phyloP scores from a whole-genome alignment of 23 tunicate genomes.

The Halocynthia aurantium region DNA sequence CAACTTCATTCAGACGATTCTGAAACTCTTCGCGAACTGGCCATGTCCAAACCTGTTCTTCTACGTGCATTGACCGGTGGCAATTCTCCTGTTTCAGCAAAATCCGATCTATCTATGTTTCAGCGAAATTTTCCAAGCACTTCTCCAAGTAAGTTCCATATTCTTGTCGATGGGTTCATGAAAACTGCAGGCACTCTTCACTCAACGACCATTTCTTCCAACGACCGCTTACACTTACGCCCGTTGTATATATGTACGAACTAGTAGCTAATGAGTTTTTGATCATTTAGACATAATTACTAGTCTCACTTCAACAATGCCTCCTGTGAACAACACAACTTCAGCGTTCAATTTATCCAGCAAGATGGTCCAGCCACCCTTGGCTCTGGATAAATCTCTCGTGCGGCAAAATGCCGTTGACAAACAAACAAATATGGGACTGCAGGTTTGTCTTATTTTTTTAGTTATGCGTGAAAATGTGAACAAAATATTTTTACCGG shows the following conservation, averaged over 20 bases:
- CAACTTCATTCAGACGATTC: neutral
- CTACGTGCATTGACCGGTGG: slow-evolving; percentile 17
- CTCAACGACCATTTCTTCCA: too few species aligned
- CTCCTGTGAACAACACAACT: neutral
- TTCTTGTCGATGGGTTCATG: too few species aligned
- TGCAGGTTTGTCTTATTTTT: too few species aligned
- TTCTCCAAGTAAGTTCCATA: neutral
- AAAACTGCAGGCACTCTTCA: too few species aligned
- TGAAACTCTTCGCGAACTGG: slow-evolving; percentile 16
- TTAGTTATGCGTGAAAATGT: neutral
- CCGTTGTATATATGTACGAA: neutral
- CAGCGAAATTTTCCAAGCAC: neutral
- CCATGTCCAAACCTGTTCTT: slow-evolving; percentile 10
- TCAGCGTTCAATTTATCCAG: neutral
- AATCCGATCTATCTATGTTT: neutral
- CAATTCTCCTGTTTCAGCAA: neutral
- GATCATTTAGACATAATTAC: slow-evolving; percentile 1
- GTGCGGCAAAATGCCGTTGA: slow-evolving; percentile 51
- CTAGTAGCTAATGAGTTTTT: neutral
- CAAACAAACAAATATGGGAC: slow-evolving; percentile 1
- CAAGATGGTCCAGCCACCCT: neutral
- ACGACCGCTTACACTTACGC: too few species aligned
- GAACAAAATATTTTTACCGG: neutral
- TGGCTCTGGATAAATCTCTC: slow-evolving; percentile 26
- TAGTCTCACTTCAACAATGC: neutral